These are phyloP conservation scores for Promerops cafer DNA, from an alignment of 2,113 vertebrate genomes.

Conservation along the genomic window DNA sequence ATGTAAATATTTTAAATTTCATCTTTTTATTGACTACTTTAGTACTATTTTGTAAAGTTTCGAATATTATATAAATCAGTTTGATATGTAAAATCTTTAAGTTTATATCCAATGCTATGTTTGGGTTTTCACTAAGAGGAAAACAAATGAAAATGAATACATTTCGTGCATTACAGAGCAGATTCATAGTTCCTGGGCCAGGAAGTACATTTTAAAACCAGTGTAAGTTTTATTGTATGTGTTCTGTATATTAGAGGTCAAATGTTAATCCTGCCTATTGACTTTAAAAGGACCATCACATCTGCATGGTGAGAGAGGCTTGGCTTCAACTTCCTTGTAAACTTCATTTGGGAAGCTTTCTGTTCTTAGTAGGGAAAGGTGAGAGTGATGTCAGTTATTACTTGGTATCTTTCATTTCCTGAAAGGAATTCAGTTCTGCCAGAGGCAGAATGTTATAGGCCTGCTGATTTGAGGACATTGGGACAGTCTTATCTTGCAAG, in stretches of 20 bases:
- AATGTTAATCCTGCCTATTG: not conserved
- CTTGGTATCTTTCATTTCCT: not conserved
- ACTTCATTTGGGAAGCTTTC: not conserved
- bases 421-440: not conserved
- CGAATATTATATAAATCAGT: not conserved
- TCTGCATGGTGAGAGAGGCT: not conserved
- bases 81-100: slow-evolving; percentile 24
- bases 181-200: not conserved
- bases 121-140: not conserved
- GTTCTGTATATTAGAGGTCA: not conserved
- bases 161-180: slow-evolving; percentile 15
- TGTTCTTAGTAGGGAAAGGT: not conserved
- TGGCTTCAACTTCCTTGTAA: not conserved
- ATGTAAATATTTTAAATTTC: slow-evolving; percentile 52
- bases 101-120: not conserved
- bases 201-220: not conserved
- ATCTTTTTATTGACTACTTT: slow-evolving; percentile 6
- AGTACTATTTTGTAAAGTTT: slow-evolving; percentile 41
- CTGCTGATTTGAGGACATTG: not conserved
- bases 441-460: not conserved
- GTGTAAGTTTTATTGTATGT: not conserved
- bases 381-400: not conserved
- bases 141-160: not conserved
- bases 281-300: not conserved
- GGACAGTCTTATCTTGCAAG: not conserved